Evolutionary conservation across 1,140 invertebrate species (phyloP), one percentile per base, ranked within the genome.

Genomic region (Polypedilum pembai): DNA sequence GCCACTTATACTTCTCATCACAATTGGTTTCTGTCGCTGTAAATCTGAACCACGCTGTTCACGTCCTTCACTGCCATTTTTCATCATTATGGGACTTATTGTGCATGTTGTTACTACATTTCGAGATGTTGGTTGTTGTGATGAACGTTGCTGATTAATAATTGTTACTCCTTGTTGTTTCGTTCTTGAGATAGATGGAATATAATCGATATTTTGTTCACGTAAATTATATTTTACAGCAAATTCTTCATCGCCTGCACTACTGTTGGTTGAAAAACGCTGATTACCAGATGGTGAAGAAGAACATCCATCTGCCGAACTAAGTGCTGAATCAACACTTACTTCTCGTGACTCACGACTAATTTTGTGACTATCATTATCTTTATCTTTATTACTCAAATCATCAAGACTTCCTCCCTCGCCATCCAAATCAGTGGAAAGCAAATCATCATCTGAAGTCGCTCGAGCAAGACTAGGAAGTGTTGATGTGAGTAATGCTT

Each of bases 401-500:
- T 90, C 89, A 78, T 91, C 89, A 7, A 88, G 84, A 76, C 88
- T 89, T 40, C 87, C 87, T 77, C 89, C 88, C 78, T 87, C 86
- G 74, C 86, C 87, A 77, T 92, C 92, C 74, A 89, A 84, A 81
- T 91, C 89, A 4, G 88, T 86, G 1, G 88, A 90, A 74, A 91
- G 86, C 76, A 94, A 85, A 77, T 95, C 93, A 79, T 94, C 92
- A 83, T 95, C 93, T 4, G 92, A 94, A 73, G 91, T 91, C 17
- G 91, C 88, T 75, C 92, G 80, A 76, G 83, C 82, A 41, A 95
- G 84, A 76, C 90, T 89, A 0, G 93, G 92, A 76, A 95, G 83
- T 66, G 90, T 89, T 56, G 88, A 90, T 1, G 93, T 94, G 66
- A 95, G 83, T 74, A 92, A 85, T 75, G 90, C 90, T 80, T 94